Percentiles rank a stretch among this genome's conserved stretches.
Conservation (phyloP, 2,888 invertebrate species). For the Tenthredo scrophulariae region DNA sequence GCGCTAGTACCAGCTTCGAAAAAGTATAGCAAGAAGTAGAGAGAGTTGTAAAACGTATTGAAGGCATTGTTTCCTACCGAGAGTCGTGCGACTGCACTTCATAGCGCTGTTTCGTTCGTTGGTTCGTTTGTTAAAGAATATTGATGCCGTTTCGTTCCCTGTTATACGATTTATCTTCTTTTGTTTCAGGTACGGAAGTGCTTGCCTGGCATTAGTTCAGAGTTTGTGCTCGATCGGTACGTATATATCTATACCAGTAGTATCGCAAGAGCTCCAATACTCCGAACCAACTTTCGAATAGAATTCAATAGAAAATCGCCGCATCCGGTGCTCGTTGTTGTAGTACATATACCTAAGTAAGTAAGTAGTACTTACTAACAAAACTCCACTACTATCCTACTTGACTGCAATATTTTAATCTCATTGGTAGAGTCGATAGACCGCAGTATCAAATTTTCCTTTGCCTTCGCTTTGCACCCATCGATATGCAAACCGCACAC, state of each 20-base stretch:
- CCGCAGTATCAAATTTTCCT: background rate
- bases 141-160: conserved; percentile 49
- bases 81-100: conserved; percentile 50
- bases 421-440: background rate
- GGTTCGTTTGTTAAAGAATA: conserved; percentile 50
- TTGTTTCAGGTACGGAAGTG: conserved; percentile 51
- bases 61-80: conserved; percentile 44
- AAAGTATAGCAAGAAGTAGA: conserved; percentile 8
- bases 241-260: background rate
- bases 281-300: conserved; percentile 1
- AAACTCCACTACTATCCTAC: background rate
- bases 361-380: background rate
- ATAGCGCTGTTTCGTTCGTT: conserved; percentile 35
- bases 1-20: conserved; percentile 3
- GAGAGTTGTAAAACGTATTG: conserved; percentile 49
- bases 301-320: background rate
- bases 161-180: conserved; percentile 47
- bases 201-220: conserved; percentile 46
- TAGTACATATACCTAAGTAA: background rate
- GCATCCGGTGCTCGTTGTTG: background rate
- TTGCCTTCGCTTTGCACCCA: background rate
- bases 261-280: background rate
- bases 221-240: conserved; percentile 29
- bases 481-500: background rate
- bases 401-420: conserved; percentile 15